A percentile compares a stretch with the other conserved stretches of the same genome.
Conservation (phyloP, 2,888 invertebrate species). For the Agonopterix alstromeriana region DNA sequence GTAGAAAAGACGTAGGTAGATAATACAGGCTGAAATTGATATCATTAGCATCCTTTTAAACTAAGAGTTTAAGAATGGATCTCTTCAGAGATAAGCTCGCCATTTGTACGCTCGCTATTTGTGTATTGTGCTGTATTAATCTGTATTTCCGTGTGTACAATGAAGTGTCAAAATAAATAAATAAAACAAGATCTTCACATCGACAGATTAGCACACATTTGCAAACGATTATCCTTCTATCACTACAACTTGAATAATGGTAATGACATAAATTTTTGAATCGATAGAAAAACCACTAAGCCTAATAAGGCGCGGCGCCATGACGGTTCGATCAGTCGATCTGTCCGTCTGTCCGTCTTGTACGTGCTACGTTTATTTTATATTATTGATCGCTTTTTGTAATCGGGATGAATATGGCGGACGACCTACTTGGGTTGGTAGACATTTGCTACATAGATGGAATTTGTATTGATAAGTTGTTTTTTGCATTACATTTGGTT, state of each 20-base stretch:
- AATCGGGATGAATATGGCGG: constrained; percentile 6
- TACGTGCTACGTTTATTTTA: constrained; percentile 33
- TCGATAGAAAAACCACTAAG: constrained; percentile 47
- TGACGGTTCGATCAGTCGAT: constrained; percentile 22
- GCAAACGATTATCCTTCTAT: not conserved
- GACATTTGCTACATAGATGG: constrained; percentile 1
- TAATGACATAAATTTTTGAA: constrained; percentile 58
- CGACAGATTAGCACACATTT: no score
- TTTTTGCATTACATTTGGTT: not conserved
- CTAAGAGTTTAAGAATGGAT: no score
- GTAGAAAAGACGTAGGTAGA: no score
- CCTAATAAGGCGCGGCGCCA: constrained; percentile 53
- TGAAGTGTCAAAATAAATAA: no score
- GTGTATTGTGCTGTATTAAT: no score
- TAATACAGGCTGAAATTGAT: no score
- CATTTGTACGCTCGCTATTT: no score
- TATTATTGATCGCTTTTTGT: constrained; percentile 8
- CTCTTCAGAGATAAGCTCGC: no score
- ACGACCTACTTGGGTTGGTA: constrained; percentile 5
- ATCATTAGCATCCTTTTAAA: no score
- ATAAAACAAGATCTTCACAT: no score
- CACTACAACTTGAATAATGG: constrained; percentile 17
- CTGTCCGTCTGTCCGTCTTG: constrained; percentile 17
- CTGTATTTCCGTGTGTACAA: no score
- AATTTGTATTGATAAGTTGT: not conserved